Evolutionary conservation across 2,888 invertebrate genomes (phyloP), one percentile per base, ranked within the genome.

Genomic region (Leptopilina drosophilae): DNA sequence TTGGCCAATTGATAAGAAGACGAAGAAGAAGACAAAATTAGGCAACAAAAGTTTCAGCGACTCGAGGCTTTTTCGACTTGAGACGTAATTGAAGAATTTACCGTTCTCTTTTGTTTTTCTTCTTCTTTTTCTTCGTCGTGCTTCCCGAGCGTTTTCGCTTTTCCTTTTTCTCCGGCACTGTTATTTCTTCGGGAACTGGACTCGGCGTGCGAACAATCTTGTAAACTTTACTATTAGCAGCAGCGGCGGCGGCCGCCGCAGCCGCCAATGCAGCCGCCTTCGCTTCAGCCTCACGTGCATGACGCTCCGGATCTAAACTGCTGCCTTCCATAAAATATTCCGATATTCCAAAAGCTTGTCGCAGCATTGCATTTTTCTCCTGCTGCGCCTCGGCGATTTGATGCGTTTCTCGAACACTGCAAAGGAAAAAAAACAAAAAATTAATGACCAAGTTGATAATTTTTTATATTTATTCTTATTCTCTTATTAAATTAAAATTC

Each of bases 321-420:
- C 96, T 96, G 84, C 98, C 98, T 92, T 98, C 98, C 78, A 98
- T 97, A 93, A 98, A 99, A 89, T 95, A 96, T 87, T 97, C 96
- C 46, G 97, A 96, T 86, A 99, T 97, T 79, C 98, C 98, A 92
- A 99, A 98, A 6, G 98, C 99, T 91, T 97, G 97, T 78, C 98
- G 95, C 82, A 99, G 93, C 79, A 96, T 95, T 2, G 97, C 97
- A 94, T 99, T 99, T 93, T 98, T 98, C 92, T 97, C 97, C 89
- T 97, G 97, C 91, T 98, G 98, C 40, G 98, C 98, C 92, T 98
- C 98, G 0, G 99, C 98, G 84, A 98, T 95, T 92, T 98, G 97
- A 93, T 99, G 99, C 69, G 98, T 98, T 91, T 98, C 98, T 82
- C 97, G 97, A 82, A 97, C 97, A 92, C 98, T 98, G 93, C 33